These are phyloP conservation scores for Monomorium pharaonis DNA, from an alignment of 1,140 invertebrate species.

Conservation along the genomic window DNA sequence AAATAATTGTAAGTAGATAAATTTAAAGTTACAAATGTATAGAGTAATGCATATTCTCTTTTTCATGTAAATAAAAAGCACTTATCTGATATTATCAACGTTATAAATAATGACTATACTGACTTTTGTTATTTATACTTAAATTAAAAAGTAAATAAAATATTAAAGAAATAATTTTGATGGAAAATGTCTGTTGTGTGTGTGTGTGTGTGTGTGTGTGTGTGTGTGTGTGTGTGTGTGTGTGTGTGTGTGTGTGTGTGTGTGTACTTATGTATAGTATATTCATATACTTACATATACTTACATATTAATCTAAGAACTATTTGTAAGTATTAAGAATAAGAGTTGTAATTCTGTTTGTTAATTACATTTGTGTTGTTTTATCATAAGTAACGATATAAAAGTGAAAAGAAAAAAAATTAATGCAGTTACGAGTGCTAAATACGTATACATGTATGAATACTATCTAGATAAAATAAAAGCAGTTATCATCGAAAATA, in stretches of 20 bases:
- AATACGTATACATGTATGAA: not conserved
- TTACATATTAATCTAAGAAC: not conserved
- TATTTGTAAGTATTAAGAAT: not conserved
- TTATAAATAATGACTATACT: not conserved
- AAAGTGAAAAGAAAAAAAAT: not conserved
- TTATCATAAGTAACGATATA: not conserved
- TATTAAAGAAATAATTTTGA: constrained; percentile 9
- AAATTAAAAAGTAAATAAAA: not conserved
- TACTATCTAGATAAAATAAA: not conserved
- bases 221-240: no score
- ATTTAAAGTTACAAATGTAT: not conserved
- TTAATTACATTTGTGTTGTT: not conserved
- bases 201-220: no score
- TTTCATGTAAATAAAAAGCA: not conserved
- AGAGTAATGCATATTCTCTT: not conserved
- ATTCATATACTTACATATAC: not conserved
- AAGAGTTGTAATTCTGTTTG: not conserved
- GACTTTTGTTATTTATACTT: not conserved
- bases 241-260: no score
- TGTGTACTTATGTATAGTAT: no score
- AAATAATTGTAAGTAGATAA: not conserved
- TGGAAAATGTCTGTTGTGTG: not conserved
- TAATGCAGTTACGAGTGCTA: not conserved
- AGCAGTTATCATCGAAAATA: constrained; percentile 12
- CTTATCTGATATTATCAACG: not conserved